Percentiles rank a stretch among this genome's conserved stretches.
phyloP scores from a whole-genome alignment of 2,113 vertebrate species.

The Ibidorhyncha struthersii region DNA sequence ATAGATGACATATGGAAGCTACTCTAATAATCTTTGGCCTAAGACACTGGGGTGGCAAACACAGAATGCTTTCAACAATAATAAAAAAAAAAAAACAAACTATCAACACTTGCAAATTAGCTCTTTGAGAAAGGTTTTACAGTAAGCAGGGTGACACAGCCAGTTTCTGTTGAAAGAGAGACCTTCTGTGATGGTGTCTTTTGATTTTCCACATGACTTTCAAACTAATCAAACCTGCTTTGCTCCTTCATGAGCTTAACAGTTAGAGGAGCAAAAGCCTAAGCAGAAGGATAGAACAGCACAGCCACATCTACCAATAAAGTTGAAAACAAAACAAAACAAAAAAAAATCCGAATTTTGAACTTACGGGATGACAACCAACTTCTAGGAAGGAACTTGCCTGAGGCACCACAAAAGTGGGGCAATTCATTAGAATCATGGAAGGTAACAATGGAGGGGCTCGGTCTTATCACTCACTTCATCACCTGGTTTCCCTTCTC shows the following conservation, averaged over 20 bases:
- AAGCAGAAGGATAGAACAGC: background rate
- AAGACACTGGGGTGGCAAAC: background rate
- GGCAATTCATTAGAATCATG: background rate
- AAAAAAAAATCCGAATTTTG: background rate
- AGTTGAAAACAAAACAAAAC: background rate
- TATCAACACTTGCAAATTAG: background rate
- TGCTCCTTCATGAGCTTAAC: background rate
- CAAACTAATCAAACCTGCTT: background rate
- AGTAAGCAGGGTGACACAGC: background rate
- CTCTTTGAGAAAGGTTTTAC: background rate
- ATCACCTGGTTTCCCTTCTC: background rate
- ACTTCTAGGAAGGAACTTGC: background rate
- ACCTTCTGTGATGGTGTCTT: background rate
- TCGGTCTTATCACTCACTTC: background rate
- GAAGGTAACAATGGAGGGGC: background rate
- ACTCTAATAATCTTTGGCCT: background rate
- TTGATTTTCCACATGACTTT: background rate
- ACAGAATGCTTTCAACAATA: background rate
- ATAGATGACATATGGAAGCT: background rate
- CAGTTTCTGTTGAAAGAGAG: background rate
- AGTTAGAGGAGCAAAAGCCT: background rate
- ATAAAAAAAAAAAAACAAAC: background rate
- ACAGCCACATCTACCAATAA: background rate
- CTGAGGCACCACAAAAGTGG: background rate
- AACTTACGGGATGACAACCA: fast-evolving